A percentile compares a stretch with the other conserved stretches of the same genome.
Conservation (phyloP, 2,888 invertebrate species). For the Xestia xanthographa region DNA sequence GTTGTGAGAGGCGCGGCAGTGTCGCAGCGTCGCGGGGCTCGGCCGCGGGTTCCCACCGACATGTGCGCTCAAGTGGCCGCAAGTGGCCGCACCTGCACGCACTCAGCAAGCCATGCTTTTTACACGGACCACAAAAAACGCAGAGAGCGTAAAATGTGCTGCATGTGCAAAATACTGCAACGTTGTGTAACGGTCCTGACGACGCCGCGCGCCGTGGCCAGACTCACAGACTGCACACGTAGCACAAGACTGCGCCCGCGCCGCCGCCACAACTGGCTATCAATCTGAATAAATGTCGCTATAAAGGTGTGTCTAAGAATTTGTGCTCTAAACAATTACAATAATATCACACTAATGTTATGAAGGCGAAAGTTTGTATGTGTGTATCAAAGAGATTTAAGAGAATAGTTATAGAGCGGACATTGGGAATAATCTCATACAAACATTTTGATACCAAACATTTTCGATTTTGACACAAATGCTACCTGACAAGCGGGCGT, state of each 20-base stretch:
- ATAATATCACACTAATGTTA: too few species aligned
- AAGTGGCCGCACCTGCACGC: slow-evolving; percentile 74
- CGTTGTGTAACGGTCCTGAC: slow-evolving; percentile 18
- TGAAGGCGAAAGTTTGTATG: too few species aligned
- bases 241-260: not conserved
- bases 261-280: not conserved
- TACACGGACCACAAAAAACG: slow-evolving; percentile 46
- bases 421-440: too few species aligned
- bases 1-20: slow-evolving; percentile 32
- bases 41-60: slow-evolving; percentile 62
- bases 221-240: slow-evolving; percentile 3
- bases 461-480: too few species aligned
- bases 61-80: slow-evolving; percentile 77
- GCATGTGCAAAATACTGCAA: slow-evolving; percentile 50
- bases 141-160: slow-evolving; percentile 33
- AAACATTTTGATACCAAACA: too few species aligned
- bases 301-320: not conserved
- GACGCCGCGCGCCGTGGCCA: not conserved
- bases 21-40: slow-evolving; percentile 39
- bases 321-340: not conserved
- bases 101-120: slow-evolving; percentile 62
- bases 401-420: too few species aligned
- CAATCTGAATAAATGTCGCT: not conserved
- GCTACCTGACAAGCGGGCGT: too few species aligned
- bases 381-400: too few species aligned